These are phyloP conservation scores for Seira sanloemensis DNA, from an alignment of 2,888 invertebrate species.

Conservation along the genomic window DNA sequence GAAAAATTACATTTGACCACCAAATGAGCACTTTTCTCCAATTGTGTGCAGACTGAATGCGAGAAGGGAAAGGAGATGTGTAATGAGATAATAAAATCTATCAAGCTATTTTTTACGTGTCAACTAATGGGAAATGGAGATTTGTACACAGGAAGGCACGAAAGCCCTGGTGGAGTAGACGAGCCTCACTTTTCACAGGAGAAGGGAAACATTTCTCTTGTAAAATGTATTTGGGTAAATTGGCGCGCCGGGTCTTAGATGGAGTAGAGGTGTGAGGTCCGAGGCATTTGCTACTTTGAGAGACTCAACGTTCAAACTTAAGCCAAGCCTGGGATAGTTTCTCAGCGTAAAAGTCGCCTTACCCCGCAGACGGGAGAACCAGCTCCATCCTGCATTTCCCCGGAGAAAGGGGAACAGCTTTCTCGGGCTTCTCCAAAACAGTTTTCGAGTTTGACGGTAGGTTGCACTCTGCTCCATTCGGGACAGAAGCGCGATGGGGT, in stretches of 20 bases:
- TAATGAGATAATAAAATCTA: conserved; percentile 57
- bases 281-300: background rate
- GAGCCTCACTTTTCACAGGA: background rate
- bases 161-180: background rate
- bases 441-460: conserved; percentile 42
- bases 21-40: conserved; percentile 47
- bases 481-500: background rate
- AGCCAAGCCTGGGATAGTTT: too few species aligned
- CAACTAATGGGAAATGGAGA: conserved; percentile 49
- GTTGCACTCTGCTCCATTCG: conserved; percentile 28
- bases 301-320: too few species aligned
- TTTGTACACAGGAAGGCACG: conserved; percentile 50
- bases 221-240: background rate
- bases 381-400: conserved; percentile 30
- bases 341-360: too few species aligned
- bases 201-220: background rate
- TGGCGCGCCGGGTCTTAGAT: background rate
- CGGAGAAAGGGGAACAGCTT: background rate
- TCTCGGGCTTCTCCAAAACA: background rate
- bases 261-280: background rate
- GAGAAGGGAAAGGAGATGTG: conserved; percentile 32
- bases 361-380: too few species aligned
- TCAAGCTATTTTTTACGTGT: conserved; percentile 56
- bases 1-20: background rate
- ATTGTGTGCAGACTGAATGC: background rate